Evolutionary conservation across 2,797 vertebrate species (phyloP).

Genomic region (Hydrolagus colliei): DNA sequence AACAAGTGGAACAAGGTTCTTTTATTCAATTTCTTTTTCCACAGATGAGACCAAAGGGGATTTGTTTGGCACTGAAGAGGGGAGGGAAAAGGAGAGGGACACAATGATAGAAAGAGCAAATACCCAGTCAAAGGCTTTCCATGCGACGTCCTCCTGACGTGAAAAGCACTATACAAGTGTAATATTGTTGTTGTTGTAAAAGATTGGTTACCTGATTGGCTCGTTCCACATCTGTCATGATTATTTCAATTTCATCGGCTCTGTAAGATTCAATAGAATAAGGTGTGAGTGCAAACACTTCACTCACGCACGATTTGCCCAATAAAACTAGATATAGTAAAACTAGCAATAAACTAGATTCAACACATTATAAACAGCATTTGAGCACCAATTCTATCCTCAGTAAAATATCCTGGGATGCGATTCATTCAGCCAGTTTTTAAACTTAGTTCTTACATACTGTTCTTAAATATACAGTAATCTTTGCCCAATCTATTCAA

Average conservation of each 20-base stretch:
- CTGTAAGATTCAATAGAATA: constrained; percentile 16
- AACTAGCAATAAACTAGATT: background rate
- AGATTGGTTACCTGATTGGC: constrained; percentile 82
- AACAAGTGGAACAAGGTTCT: constrained; percentile 68
- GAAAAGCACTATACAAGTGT: no score
- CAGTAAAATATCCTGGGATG: no score
- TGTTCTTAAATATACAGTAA: background rate
- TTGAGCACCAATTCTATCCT: background rate
- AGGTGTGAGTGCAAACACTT: background rate
- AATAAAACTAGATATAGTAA: no score
- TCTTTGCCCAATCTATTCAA: background rate
- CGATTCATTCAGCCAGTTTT: no score
- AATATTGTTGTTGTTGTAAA: no score
- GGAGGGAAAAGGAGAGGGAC: no score
- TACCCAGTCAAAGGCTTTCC: background rate
- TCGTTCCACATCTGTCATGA: constrained; percentile 98
- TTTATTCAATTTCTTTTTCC: constrained; percentile 74
- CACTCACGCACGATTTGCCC: background rate
- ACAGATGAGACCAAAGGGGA: constrained; percentile 61
- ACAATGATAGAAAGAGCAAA: background rate
- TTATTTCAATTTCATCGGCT: constrained; percentile 96
- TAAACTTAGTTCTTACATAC: background rate
- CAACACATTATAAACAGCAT: no score
- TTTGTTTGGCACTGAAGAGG: constrained; percentile 49
- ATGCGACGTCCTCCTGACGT: no score